A percentile compares a stretch with the other conserved stretches of the same genome.
phyloP scores from a whole-genome alignment of 2,113 vertebrate genomes.

The Desmodus rotundus region DNA sequence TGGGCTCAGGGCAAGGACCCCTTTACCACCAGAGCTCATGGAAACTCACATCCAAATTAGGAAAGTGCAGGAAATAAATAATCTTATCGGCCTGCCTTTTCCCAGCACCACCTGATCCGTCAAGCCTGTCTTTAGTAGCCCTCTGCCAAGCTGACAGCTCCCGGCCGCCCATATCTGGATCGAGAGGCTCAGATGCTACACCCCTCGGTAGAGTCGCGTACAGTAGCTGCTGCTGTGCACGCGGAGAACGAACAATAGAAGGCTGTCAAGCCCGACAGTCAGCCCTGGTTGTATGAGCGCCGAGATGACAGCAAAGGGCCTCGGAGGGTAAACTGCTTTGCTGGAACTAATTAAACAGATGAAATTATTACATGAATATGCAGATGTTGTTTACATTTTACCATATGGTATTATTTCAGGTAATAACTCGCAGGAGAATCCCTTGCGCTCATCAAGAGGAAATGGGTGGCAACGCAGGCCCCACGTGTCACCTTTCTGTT shows the following conservation, averaged over 20 bases:
- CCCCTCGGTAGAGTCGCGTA: conserved; percentile 89
- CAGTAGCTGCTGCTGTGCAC: conserved; percentile 85
- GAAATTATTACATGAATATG: conserved; percentile 99
- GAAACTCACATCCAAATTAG: conserved; percentile 38
- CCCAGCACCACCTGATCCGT: conserved; percentile 79
- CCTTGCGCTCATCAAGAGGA: conserved; percentile 92
- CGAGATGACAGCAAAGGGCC: conserved; percentile 93
- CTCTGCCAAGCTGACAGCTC: conserved; percentile 78
- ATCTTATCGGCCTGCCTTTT: neutral
- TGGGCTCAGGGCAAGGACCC: conserved; percentile 23
- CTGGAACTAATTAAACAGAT: conserved; percentile 99
- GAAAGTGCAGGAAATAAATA: neutral
- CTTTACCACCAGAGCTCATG: neutral
- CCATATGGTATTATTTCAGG: conserved; percentile 99
- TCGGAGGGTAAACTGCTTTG: conserved; percentile 99
- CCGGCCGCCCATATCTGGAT: conserved; percentile 78
- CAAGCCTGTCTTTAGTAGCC: conserved; percentile 80
- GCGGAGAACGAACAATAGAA: conserved; percentile 90
- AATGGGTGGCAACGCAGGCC: conserved; percentile 85
- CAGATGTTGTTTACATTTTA: conserved; percentile 99
- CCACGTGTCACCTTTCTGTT: conserved; percentile 84
- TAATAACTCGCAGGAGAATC: conserved; percentile 95
- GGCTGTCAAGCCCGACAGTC: conserved; percentile 92
- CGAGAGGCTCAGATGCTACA: conserved; percentile 80
- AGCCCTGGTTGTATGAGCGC: conserved; percentile 90